Conservation (phyloP, 2,797 vertebrate genomes). For the Diplodus puntazzo region DNA sequence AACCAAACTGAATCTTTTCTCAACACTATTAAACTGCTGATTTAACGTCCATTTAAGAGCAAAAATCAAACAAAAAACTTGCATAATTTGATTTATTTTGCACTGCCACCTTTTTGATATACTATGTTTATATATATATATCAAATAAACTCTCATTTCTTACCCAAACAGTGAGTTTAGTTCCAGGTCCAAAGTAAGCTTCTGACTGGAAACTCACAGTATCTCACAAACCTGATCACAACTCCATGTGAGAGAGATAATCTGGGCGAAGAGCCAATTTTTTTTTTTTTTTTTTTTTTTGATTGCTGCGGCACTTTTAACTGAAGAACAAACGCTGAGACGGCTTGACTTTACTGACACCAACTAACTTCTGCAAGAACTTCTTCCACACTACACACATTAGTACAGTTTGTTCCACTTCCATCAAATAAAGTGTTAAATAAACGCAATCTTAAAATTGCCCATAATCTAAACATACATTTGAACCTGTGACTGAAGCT, state of each 20-base stretch:
- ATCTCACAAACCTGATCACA: constrained; percentile 53
- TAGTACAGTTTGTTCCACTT: no score
- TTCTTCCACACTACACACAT: no score
- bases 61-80: not conserved
- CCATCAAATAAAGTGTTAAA: no score
- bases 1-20: fast-evolving
- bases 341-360: not conserved
- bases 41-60: no score
- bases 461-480: not conserved
- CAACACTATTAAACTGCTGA: no score
- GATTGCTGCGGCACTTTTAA: not conserved
- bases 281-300: not conserved
- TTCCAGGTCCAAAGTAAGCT: constrained; percentile 78
- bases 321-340: not conserved
- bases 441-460: not conserved
- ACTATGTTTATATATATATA: no score
- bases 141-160: no score
- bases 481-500: no score
- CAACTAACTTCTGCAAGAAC: not conserved
- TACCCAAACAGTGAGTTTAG: constrained; percentile 78
- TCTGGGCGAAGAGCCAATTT: constrained; percentile 50
- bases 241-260: constrained; percentile 14
- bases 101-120: no score
- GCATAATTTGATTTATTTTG: no score
- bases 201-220: constrained; percentile 71